A percentile compares a stretch with the other conserved stretches of the same genome.
Conservation (phyloP, 2,797 vertebrate species). For the Cheirogaleus major region DNA sequence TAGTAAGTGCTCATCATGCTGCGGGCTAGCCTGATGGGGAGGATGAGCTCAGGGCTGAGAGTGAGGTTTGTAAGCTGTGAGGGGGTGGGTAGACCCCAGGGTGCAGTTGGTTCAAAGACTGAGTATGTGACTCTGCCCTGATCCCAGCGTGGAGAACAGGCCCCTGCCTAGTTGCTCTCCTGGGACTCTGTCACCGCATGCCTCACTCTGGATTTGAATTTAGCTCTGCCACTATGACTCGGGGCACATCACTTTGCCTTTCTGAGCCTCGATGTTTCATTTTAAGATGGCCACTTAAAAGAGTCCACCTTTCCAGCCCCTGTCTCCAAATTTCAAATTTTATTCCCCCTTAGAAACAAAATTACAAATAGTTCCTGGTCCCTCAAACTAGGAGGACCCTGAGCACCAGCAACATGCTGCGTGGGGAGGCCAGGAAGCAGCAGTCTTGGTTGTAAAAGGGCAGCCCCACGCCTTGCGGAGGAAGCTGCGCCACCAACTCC, state of each 20-base stretch:
- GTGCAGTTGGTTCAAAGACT: background rate
- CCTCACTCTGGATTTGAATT: background rate
- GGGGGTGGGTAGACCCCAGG: background rate
- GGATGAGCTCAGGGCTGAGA: background rate
- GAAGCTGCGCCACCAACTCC: background rate
- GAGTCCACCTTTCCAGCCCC: background rate
- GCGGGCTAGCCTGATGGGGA: background rate
- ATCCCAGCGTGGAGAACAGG: background rate
- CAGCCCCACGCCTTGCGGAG: background rate
- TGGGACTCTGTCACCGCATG: background rate
- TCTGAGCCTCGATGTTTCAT: background rate
- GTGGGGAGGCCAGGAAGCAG: background rate
- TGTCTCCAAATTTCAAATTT: background rate
- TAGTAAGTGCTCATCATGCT: background rate
- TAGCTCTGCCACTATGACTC: background rate
- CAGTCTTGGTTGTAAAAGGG: background rate
- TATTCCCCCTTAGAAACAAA: background rate
- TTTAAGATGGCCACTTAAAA: background rate
- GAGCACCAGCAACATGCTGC: rapidly evolving
- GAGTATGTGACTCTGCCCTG: background rate
- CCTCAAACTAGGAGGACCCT: background rate
- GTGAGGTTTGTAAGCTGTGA: background rate
- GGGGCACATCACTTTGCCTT: background rate
- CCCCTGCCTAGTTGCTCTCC: too few relatives aligned
- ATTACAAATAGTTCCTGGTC: background rate